Conservation (phyloP, 2,888 invertebrate species). For the Drymonia ruficornis region DNA sequence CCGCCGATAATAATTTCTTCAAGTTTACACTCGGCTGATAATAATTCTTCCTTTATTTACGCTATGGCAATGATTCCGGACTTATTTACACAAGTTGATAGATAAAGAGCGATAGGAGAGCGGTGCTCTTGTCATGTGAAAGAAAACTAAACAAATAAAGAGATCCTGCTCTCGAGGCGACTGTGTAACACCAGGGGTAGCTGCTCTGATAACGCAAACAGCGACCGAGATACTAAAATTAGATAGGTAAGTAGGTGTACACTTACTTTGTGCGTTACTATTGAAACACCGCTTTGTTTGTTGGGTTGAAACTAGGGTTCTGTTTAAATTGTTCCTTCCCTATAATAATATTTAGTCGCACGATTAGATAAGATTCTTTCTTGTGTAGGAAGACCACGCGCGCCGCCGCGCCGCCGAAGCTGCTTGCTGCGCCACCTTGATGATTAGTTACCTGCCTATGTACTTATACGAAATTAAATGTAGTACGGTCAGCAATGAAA, state of each 20-base stretch:
- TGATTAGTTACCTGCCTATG: no score
- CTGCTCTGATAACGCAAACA: conserved; percentile 60
- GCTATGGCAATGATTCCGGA: conserved; percentile 65
- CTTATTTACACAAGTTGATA: conserved; percentile 75
- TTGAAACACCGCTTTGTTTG: conserved; percentile 32
- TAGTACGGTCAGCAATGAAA: no score
- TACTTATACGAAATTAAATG: no score
- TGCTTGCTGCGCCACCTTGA: no score
- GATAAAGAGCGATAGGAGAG: conserved; percentile 73
- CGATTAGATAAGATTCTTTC: conserved; percentile 16
- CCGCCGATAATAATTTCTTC: conserved; percentile 59
- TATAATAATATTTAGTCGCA: conserved; percentile 17
- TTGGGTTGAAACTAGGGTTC: conserved; percentile 8
- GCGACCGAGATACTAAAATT: conserved; percentile 39
- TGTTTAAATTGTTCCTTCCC: conserved; percentile 11
- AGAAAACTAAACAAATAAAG: conserved; percentile 72
- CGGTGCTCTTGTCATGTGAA: conserved; percentile 71
- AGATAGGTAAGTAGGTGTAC: conserved; percentile 21
- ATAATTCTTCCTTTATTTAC: conserved; percentile 76
- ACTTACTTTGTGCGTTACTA: conserved; percentile 23
- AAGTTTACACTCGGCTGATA: conserved; percentile 69
- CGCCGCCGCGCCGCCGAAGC: no score
- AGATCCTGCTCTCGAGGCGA: conserved; percentile 59
- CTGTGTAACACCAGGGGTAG: conserved; percentile 72
- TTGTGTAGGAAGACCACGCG: no score